Evolutionary conservation across 2,113 vertebrate species (phyloP), one percentile per base, ranked within the genome.

Genomic region (Lagopus muta): DNA sequence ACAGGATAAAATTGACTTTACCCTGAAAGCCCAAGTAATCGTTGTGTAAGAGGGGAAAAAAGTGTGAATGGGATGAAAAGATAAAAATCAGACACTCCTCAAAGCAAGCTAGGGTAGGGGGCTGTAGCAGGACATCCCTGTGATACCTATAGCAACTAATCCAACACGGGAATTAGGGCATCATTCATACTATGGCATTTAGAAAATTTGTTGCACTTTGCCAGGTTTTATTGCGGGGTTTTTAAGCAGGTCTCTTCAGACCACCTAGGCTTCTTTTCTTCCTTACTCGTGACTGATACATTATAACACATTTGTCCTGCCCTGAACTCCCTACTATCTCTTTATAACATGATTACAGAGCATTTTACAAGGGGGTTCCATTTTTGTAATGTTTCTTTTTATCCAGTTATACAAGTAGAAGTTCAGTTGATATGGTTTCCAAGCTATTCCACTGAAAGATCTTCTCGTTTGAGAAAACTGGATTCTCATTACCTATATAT

Each of bases 31-130:
- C 79, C 36, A 81, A 84, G 90, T 92, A 91, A 91, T 95, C 90
- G 84, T 81, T 91, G 36, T 97, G 83, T 82, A 86, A 79, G 5
- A 78, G 34, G 77, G 34, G 77, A n/a, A 81, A 92, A 88, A 91
- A 38, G 57, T 54, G 57, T 93, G 89, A 95, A 93, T 91, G 82
- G 88, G 65, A 92, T 96, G 62, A 94, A 95, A 94, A 94, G 95
- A 78, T 78, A 24, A 88, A 96, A 91, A 88, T 84, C 85, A 93
- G 71, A 27, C 60, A 91, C 62, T 88, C 65, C 57, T 86, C 76
- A 96, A 88, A 92, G 89, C 80, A 57, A 88, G 64, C 22, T 83
- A 52, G 47, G 82, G 83, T 69, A 90, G 52, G 82, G 64, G 65
- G 36, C 12, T 94, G 43, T 21, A 90, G 94, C 6, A 8, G 91